Percentiles rank a stretch among this genome's conserved stretches.
Evolutionary conservation across 64 coral and sea anemone genomes (phyloP).

Genomic region (Dendronephthya gigantea): DNA sequence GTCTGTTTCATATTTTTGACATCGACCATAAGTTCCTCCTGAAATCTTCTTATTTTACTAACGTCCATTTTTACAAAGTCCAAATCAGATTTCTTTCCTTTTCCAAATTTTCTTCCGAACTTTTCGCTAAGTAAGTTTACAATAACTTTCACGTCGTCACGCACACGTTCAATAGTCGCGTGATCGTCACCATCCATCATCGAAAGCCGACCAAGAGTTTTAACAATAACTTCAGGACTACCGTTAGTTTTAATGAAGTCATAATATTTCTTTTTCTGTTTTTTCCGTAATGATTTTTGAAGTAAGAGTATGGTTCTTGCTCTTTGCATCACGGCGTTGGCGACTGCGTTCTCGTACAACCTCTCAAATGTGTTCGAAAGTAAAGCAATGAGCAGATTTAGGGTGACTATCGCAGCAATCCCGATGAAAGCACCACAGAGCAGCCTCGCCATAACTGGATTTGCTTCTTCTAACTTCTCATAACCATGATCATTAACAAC

Average conservation of each 20-base stretch:
- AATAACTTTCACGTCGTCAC: not conserved
- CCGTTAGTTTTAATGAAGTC: constrained; percentile 2
- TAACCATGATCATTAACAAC: not conserved
- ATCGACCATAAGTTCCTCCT: constrained; percentile 7
- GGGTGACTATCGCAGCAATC: not conserved
- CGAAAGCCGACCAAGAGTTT: not conserved
- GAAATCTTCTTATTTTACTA: not conserved
- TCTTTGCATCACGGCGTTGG: constrained; percentile 12
- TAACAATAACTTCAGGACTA: constrained; percentile 1
- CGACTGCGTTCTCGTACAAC: not conserved
- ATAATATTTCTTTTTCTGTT: not conserved
- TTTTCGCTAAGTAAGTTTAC: not conserved
- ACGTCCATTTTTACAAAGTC: constrained; percentile 5
- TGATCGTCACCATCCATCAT: constrained; percentile 1
- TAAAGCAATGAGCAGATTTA: constrained; percentile 3
- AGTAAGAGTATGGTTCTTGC: not conserved
- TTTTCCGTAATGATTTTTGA: not conserved
- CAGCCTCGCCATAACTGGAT: not conserved
- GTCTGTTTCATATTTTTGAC: constrained; percentile 5
- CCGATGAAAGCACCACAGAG: not conserved
- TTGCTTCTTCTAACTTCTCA: not conserved
- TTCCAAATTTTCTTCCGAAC: constrained; percentile 7
- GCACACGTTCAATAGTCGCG: not conserved
- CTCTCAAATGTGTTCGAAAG: constrained; percentile 7
- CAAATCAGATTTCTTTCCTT: constrained; percentile 17